Conservation (phyloP, 2,797 vertebrate genomes). For the Sphenopsis melanotis region DNA sequence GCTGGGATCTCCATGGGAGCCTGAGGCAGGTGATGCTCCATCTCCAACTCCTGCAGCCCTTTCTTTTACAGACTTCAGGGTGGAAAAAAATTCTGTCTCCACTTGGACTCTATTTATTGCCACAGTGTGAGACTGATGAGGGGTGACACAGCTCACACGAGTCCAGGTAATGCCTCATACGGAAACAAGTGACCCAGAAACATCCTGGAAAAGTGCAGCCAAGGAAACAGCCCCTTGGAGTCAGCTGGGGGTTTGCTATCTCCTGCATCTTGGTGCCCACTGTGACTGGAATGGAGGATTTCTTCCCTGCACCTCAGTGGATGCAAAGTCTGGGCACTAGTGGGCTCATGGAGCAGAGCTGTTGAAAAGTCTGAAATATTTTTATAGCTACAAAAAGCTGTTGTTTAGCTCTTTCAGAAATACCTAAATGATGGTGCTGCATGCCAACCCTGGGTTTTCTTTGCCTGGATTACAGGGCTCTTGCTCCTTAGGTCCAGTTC, state of each 20-base stretch:
- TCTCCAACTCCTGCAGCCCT: not conserved
- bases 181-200: slow-evolving; percentile 60
- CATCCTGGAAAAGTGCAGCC: slow-evolving; percentile 57
- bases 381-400: not conserved
- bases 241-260: not conserved
- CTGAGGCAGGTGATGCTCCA: slow-evolving; percentile 23
- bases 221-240: slow-evolving; percentile 2
- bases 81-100: not conserved
- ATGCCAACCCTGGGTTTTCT: not conserved
- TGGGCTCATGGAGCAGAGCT: not conserved
- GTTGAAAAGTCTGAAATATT: not conserved
- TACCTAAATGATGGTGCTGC: not conserved
- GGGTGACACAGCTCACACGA: slow-evolving; percentile 53
- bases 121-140: slow-evolving; percentile 49
- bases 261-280: not conserved
- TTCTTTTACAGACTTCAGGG: not conserved
- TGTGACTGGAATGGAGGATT: not conserved
- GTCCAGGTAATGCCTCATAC: slow-evolving; percentile 62
- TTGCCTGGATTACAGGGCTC: not conserved
- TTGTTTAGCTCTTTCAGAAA: not conserved
- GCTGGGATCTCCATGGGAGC: not conserved
- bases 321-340: not conserved
- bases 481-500: not conserved
- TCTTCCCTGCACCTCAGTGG: not conserved
- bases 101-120: slow-evolving; percentile 27